Base-by-base conservation (phyloP, 1,140 invertebrate genomes). In the Grapholita molesta region DNA sequence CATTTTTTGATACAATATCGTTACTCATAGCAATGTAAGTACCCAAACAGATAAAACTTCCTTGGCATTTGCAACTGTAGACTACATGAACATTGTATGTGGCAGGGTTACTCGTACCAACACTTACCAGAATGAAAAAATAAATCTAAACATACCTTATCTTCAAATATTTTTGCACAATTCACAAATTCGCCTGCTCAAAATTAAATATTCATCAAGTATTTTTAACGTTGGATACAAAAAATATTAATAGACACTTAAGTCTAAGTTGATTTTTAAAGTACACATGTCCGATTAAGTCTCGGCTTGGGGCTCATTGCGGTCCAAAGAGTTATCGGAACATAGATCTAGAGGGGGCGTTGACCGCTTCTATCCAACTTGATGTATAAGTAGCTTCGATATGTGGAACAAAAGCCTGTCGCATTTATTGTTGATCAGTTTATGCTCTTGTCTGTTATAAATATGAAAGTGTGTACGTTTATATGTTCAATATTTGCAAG, bases 291-390 rank as follows among this genome's bases (percentile, higher is more conserved):
- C 73, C 67, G 75, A 69, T 76, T 73, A 68, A 75, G 71, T 69
- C 78, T 73, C 75, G 70, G 82, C 81, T 86, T 75, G 76, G 68
- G 82, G 77, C 75, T 65, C 79, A 79, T 82, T 86, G 84, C 80
- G 83, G 85, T 86, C 84, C 83, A 86, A 84, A 88, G 82, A 88
- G 83, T 90, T 88, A 90, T 90, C 86, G 82, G 70, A 86, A 79
- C 86, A 86, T 88, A 88, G 83, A 90, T 90, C 88, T 90, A 80
- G 48, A 74, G 69, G 70, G 85, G 80, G 68, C 85, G 73, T 75
- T 84, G 88, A 90, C 88, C 86, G 82, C 74, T 74, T 73, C 28
- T 61, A 61, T 61, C 15, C 25, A 25, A 61, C 55, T 25, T 61
- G 38, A 42, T 42, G 55, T 61, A 30, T 28, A 61, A 61, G 24